These are phyloP conservation scores for Meta bourneti DNA, from an alignment of 2,888 invertebrate genomes.

Conservation along the genomic window DNA sequence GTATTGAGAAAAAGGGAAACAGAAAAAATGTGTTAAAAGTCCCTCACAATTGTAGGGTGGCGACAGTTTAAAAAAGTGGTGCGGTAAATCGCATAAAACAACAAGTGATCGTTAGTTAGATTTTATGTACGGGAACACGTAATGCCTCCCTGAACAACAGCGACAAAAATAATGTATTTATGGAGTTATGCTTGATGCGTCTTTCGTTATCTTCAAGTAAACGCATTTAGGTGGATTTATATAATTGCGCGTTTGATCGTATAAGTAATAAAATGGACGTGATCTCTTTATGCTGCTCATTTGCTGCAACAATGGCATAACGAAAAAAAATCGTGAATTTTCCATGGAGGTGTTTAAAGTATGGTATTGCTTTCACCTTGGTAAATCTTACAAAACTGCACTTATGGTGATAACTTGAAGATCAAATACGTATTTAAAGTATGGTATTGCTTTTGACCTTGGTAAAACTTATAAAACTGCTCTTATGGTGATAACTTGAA, in stretches of 20 bases:
- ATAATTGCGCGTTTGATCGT: background rate
- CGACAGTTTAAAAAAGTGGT: constrained; percentile 17
- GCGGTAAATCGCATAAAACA: background rate
- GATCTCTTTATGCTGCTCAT: no score
- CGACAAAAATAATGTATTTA: background rate
- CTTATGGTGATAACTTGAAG: no score
- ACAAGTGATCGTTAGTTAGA: background rate
- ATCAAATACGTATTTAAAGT: no score
- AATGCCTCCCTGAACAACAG: background rate
- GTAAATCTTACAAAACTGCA: no score
- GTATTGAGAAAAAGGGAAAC: background rate
- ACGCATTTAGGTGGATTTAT: background rate
- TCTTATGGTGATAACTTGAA: no score
- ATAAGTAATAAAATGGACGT: background rate
- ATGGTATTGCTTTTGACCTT: no score
- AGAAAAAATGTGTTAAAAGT: constrained; percentile 6
- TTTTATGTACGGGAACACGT: background rate
- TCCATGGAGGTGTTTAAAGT: no score
- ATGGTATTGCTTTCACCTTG: no score
- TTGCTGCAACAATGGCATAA: no score
- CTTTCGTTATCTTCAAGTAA: background rate
- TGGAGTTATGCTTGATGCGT: background rate
- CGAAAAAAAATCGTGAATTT: no score
- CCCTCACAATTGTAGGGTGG: background rate
- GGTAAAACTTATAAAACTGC: no score